phyloP scores from a whole-genome alignment of 2,888 invertebrate genomes.

The Callyntrura guangdongensis region DNA sequence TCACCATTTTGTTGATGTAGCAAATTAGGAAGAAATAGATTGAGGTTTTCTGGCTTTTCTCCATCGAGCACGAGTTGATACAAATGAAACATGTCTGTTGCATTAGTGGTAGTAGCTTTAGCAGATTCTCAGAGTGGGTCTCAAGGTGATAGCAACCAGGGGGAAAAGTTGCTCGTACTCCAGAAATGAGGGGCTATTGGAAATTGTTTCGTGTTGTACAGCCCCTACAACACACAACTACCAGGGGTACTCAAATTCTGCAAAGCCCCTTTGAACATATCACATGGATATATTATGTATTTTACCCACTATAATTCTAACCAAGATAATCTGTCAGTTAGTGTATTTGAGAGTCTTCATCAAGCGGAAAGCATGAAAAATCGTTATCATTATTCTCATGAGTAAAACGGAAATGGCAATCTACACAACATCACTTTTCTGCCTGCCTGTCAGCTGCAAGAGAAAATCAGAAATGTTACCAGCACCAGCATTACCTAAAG shows the following conservation, averaged over 20 bases:
- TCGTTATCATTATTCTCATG: conserved; percentile 20
- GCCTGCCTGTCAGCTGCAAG: not conserved
- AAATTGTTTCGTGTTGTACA: not conserved
- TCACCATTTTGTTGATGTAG: conserved; percentile 50
- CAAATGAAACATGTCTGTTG: conserved; percentile 23
- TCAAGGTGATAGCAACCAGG: conserved; percentile 48
- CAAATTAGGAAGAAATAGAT: conserved; percentile 55
- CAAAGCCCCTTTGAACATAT: not conserved
- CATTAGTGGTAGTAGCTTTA: not conserved
- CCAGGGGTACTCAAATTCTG: not conserved
- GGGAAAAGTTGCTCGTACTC: conserved; percentile 18
- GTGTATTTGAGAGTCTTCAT: conserved; percentile 31
- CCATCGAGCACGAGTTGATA: conserved; percentile 40
- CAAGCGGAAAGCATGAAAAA: conserved; percentile 11
- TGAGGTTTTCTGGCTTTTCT: conserved; percentile 38
- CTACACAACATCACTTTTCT: conserved; percentile 3
- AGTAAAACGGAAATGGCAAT: conserved; percentile 29
- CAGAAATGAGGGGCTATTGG: conserved; percentile 33
- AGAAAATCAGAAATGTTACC: not conserved
- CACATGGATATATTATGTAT: not conserved
- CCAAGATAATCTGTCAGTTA: too few species aligned
- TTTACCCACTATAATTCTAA: too few species aligned
- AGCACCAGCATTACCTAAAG: conserved; percentile 31
- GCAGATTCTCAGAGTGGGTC: not conserved
- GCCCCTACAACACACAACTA: not conserved